Evolutionary conservation across 1,140 invertebrate species (phyloP).

Genomic region (Zaprionus davidi): DNA sequence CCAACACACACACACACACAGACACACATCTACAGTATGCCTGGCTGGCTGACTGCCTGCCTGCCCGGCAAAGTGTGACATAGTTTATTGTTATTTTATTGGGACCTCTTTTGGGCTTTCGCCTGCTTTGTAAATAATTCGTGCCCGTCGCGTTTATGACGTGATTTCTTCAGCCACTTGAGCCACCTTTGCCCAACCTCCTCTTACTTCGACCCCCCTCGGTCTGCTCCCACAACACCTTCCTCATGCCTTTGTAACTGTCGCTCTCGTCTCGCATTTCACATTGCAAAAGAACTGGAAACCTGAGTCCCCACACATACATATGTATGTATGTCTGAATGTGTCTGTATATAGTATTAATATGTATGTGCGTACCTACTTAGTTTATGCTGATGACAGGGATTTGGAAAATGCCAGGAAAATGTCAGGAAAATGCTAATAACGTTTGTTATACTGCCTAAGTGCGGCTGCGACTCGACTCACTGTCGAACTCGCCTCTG

Average conservation of each 20-base stretch:
- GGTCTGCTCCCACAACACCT: neutral
- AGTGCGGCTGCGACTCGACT: conserved; percentile 1
- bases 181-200: neutral
- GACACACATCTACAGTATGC: neutral
- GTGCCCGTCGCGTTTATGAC: conserved; percentile 78
- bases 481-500: neutral
- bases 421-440: conserved; percentile 15
- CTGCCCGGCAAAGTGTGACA: conserved; percentile 53
- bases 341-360: conserved; percentile 12
- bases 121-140: conserved; percentile 80
- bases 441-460: conserved; percentile 2
- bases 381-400: conserved; percentile 13
- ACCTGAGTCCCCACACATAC: conserved; percentile 5
- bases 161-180: conserved; percentile 75
- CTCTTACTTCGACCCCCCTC: neutral
- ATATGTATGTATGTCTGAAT: neutral
- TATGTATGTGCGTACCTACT: neutral
- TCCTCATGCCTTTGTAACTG: conserved; percentile 2
- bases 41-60: neutral
- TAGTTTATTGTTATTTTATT: conserved; percentile 83
- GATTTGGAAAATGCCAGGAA: conserved; percentile 4
- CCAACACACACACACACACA: conserved; percentile 24
- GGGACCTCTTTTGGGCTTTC: conserved; percentile 77
- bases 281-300: conserved; percentile 58
- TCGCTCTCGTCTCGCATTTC: conserved; percentile 40